Percentiles rank a stretch among this genome's conserved stretches.
These are phyloP conservation scores for Entomobrya multifasciata DNA, from an alignment of 2,888 invertebrate genomes.

Conservation along the genomic window DNA sequence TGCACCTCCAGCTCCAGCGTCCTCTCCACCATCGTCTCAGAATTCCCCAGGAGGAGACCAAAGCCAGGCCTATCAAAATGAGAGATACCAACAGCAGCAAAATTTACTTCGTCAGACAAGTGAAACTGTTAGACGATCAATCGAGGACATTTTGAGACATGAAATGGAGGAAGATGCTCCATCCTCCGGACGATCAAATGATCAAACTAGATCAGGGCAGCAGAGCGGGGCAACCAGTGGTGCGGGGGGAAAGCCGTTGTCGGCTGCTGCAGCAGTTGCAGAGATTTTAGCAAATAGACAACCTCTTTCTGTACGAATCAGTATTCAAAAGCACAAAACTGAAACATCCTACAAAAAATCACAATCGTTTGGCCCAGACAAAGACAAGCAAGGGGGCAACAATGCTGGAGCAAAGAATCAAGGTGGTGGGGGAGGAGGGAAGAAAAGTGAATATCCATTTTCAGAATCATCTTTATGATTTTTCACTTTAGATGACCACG, in stretches of 20 bases:
- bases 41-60: neutral
- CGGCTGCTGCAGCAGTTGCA: constrained; percentile 72
- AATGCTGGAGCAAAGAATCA: constrained; percentile 13
- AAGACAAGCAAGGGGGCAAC: neutral
- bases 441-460: constrained; percentile 38
- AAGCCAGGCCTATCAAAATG: no score
- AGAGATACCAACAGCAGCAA: neutral
- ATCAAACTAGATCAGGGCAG: neutral
- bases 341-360: constrained; percentile 74
- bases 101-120: constrained; percentile 25
- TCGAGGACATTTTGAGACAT: constrained; percentile 56
- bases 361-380: constrained; percentile 45
- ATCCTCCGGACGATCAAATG: neutral
- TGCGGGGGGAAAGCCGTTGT: constrained; percentile 41
- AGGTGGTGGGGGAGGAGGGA: constrained; percentile 39
- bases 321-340: constrained; percentile 75
- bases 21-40: neutral
- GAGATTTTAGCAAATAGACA: constrained; percentile 71
- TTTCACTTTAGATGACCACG: no score
- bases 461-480: constrained; percentile 62
- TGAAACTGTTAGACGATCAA: constrained; percentile 6
- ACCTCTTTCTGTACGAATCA: constrained; percentile 73
- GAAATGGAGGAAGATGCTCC: constrained; percentile 52
- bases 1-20: constrained; percentile 34
- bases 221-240: neutral